Evolutionary conservation across 2,113 vertebrate species (phyloP), one percentile per base, ranked within the genome.

Genomic region (Pomatorhinus ruficollis): DNA sequence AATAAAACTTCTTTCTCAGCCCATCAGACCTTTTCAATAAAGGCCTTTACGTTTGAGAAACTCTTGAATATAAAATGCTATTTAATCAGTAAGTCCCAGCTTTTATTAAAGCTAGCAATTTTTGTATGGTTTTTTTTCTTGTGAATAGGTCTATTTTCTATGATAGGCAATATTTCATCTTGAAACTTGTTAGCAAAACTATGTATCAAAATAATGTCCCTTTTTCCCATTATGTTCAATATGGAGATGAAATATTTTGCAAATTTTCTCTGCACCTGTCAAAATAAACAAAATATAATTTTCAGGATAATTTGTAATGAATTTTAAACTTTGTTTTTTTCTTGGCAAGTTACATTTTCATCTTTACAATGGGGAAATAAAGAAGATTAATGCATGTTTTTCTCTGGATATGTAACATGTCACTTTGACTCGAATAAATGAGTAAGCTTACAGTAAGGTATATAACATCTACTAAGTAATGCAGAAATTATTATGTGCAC

Each of bases 221-320:
- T 90, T 71, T 90, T 93, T 42, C 40, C 80, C 60, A 89, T 93
- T 96, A 93, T 35, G n/a, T 83, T 89, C 83, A 64, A 78, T 81
- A 60, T 33, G 40, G 60, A 90, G 40, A 86, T 78, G 72, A 93
- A 92, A 93, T 96, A 92, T 92, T 93, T 95, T 71, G 84, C 12
- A 6, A 86, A 35, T 92, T 90, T 95, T 90, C 83, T 83, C 49
- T 89, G 28, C 23, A 75, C 25, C 71, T 89, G 83, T 89, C 83
- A 94, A 95, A 96, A 96, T 94, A 95, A 94, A 70, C 35, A 93
- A 91, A 94, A 91, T 75, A 92, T 87, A 89, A 93, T 95, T 96
- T 95, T 40, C 65, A 75, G 40, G 40, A 90, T 94, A 95, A 95
- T 95, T 89, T 81, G 22, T 70, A 90, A 96, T 89, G n/a, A 93